Evolutionary conservation across 2,888 invertebrate species (phyloP).

Genomic region (Phorcus lineatus): DNA sequence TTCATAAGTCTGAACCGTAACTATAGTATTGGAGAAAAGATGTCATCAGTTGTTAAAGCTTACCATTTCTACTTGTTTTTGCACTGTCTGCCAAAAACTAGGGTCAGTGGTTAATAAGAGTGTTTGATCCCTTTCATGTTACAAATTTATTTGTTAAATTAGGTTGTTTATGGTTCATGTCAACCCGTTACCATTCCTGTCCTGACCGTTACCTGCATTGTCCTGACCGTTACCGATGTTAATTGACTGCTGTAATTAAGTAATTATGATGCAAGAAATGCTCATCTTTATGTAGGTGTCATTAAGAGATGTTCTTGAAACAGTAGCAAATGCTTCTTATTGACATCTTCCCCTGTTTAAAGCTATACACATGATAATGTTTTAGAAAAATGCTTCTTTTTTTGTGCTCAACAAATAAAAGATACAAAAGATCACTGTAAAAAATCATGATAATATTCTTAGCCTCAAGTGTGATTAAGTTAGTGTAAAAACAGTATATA

Average conservation of each 20-base stretch:
- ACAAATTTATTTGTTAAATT: background rate
- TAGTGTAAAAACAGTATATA: constrained; percentile 6
- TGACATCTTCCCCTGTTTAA: constrained; percentile 2
- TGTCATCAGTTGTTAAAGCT: background rate
- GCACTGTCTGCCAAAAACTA: background rate
- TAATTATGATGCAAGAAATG: background rate
- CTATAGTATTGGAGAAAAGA: background rate
- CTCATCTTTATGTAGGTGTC: constrained; percentile 5
- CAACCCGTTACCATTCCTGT: background rate
- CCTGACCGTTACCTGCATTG: constrained; percentile 9
- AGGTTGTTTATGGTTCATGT: constrained; percentile 8
- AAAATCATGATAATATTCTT: background rate
- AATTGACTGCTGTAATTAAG: constrained; percentile 12
- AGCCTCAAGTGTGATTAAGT: background rate
- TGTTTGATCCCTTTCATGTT: background rate
- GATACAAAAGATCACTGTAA: constrained; percentile 1
- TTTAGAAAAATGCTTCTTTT: constrained; percentile 4
- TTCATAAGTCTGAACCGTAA: background rate
- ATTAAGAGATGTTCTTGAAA: background rate
- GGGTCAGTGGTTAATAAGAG: background rate
- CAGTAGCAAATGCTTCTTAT: constrained; percentile 12
- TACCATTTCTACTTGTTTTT: too few species aligned
- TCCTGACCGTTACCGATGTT: constrained; percentile 9
- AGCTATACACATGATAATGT: constrained; percentile 3
- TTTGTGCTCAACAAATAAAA: background rate